Evolutionary conservation across 1,140 invertebrate species (phyloP), one percentile per base, ranked within the genome.

Genomic region (Drosophila tani): DNA sequence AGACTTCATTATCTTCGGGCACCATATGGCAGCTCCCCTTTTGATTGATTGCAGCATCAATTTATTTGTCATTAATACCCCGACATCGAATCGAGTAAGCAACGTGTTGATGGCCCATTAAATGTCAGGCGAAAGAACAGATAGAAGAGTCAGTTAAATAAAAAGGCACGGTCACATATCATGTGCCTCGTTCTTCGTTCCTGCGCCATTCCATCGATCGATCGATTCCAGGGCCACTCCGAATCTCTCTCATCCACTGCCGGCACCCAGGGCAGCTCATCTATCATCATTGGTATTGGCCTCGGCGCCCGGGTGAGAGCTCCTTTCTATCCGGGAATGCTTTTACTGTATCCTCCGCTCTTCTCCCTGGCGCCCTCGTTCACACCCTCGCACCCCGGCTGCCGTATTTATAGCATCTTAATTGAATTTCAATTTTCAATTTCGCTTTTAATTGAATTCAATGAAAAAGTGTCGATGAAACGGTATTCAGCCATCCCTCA

Each of bases 381-480:
- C 53, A 63, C 75, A 71, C 59, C 50, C n/a, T 49, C 38, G 14
- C 50, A 46, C 47, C 62, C 68, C 75, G 73, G 24, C 66, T 53
- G 47, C 12, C 70, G 75, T 88, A 90, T 88, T 88, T 84, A 88
- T 90, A 84, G 85, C 85, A 76, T 79, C 85, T 90, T 88, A 88
- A 88, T 88, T 88, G 85, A 88, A 88, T 88, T 88, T 88, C 85
- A 88, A 88, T 88, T 88, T 88, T 88, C 85, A 88, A 88, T 88
- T 88, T 88, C 75, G 85, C 74, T 88, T 88, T 88, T 88, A 88
- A 88, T 88, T 88, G 85, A 88, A 88, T 88, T 88, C 85, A 88
- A 88, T 88, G 81, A 90, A 88, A 88, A 88, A 88, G 85, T 88
- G 85, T 88, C 85, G 85, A 88, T 90, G 85, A 90, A 81, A 79